phyloP scores from a whole-genome alignment of 1,140 invertebrate genomes.

The Meteorus sp. region DNA sequence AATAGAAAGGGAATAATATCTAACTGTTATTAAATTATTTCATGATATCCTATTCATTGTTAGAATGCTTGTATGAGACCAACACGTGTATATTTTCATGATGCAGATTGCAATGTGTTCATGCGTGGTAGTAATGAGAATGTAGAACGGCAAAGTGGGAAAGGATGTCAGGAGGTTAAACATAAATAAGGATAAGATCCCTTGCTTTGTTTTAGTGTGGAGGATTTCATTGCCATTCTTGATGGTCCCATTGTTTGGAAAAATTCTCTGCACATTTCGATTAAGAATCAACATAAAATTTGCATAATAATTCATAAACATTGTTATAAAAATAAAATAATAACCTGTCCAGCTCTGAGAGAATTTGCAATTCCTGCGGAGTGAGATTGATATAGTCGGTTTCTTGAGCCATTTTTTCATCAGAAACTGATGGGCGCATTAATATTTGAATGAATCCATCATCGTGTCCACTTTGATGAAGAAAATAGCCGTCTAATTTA shows the following conservation, averaged over 20 bases:
- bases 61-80: background rate
- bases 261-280: too few relatives aligned
- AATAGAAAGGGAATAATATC: conserved; percentile 8
- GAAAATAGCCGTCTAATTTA: too few relatives aligned
- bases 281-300: background rate
- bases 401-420: conserved; percentile 60
- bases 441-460: too few relatives aligned
- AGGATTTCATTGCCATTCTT: too few relatives aligned
- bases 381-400: conserved; percentile 64
- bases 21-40: background rate
- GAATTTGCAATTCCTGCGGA: conserved; percentile 76
- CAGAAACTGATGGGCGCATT: too few relatives aligned
- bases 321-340: background rate
- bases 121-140: too few relatives aligned
- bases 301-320: background rate
- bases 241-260: too few relatives aligned
- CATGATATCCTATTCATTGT: too few relatives aligned
- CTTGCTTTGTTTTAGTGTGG: background rate
- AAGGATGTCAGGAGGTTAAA: conserved; percentile 48
- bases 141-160: conserved; percentile 21
- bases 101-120: too few relatives aligned
- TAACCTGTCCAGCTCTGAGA: conserved; percentile 84
- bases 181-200: conserved; percentile 6
- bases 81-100: too few relatives aligned
- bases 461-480: too few relatives aligned